Evolutionary conservation across 2,113 vertebrate genomes (phyloP).

Genomic region (Tragulus kanchil): DNA sequence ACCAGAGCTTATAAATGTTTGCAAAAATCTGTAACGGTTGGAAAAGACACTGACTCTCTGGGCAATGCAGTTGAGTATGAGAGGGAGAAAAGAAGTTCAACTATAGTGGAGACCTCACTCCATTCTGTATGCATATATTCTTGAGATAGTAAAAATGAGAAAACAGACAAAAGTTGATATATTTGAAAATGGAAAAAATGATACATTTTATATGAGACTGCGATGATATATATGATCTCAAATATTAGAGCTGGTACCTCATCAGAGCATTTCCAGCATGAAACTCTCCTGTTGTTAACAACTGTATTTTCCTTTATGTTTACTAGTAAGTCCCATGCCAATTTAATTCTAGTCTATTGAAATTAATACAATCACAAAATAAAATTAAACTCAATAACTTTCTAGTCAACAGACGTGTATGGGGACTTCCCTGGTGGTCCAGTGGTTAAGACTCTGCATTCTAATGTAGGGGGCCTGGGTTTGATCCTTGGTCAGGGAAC

Average conservation of each 20-base stretch:
- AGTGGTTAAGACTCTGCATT: too few species aligned
- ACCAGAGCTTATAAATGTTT: not conserved
- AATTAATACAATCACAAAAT: not conserved
- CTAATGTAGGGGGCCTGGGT: too few species aligned
- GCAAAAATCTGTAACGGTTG: not conserved
- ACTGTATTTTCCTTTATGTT: not conserved
- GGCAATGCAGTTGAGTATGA: not conserved
- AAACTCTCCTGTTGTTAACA: not conserved
- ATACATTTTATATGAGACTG: not conserved
- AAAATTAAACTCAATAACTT: not conserved
- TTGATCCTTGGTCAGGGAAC: too few species aligned
- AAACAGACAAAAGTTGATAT: not conserved
- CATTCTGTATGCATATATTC: not conserved
- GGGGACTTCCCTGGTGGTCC: not conserved
- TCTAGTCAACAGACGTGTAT: constrained; percentile 25
- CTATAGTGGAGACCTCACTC: not conserved
- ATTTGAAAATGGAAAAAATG: not conserved
- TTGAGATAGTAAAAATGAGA: not conserved
- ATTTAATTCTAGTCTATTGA: not conserved
- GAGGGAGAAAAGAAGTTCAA: not conserved
- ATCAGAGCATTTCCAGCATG: not conserved
- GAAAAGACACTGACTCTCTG: not conserved
- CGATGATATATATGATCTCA: not conserved
- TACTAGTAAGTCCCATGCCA: not conserved
- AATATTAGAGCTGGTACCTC: not conserved